These are phyloP conservation scores for Peromyscus eremicus DNA, from an alignment of 2,797 vertebrate genomes.

Conservation along the genomic window DNA sequence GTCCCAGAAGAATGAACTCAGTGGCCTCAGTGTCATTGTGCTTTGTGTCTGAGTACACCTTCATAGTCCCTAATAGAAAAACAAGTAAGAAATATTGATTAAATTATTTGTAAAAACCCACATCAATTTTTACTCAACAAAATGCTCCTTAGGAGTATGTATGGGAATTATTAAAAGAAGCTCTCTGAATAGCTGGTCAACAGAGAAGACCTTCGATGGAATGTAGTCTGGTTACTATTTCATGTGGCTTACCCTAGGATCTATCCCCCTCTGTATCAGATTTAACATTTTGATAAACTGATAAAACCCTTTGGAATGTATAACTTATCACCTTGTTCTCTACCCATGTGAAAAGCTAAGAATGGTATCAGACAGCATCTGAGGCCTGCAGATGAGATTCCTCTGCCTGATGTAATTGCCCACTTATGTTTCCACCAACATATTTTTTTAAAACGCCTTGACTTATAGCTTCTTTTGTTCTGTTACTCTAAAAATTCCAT, in stretches of 20 bases:
- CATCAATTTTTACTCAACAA: neutral
- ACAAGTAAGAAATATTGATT: neutral
- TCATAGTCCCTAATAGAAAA: neutral
- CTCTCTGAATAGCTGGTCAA: neutral
- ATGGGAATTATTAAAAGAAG: neutral
- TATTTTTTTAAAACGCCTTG: neutral
- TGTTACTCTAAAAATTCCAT: neutral
- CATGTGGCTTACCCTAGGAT: neutral
- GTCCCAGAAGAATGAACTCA: conserved; percentile 43
- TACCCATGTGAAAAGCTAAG: neutral
- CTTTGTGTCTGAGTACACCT: neutral
- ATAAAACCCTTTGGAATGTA: neutral
- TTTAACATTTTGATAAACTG: neutral
- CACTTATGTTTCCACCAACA: neutral
- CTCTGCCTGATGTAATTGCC: neutral
- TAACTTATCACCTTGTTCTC: neutral
- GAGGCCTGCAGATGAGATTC: neutral
- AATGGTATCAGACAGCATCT: neutral
- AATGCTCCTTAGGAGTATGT: neutral
- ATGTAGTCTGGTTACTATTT: neutral
- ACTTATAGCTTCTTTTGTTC: neutral
- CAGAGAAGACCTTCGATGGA: neutral
- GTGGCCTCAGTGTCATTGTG: conserved; percentile 21
- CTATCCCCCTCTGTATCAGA: neutral
- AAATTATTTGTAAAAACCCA: neutral